Base-by-base conservation (phyloP, 2,888 invertebrate genomes). In the Artemia sp. region DNA sequence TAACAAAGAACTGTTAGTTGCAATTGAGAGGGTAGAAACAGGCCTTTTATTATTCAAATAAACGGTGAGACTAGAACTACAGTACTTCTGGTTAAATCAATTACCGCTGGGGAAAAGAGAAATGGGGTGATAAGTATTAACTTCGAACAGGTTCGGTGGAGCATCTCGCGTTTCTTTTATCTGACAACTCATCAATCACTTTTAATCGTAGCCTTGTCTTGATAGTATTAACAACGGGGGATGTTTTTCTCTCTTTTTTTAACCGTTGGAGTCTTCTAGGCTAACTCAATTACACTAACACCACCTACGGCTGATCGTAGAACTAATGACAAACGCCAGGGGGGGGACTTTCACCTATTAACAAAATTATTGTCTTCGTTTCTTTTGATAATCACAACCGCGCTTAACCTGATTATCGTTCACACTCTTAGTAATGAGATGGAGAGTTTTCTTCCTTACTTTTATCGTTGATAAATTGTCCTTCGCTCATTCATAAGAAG, bases 381-480 rank as follows among this genome's bases (percentile, higher is more conserved):
- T 58, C 64, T 58, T 58, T 58, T 58, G 64, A 58, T 10, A 58
- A 58, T 58, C 64, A 58, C 64, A 58, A 58, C 64, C 64, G 24
- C 64, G 64, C 64, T 58, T 58, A 58, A 58, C 64, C 64, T 58
- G 64, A 58, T 58, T 58, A 58, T 58, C 64, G n/a, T 58, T 58
- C 64, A 58, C 64, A 58, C 64, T 58, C 24, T 24, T 24, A n/a
- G 64, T 58, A 58, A 58, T 58, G 64, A 58, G 64, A 58, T 19
- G 64, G 24, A 58, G 38, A 38, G 38, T 38, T 38, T 38, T 38
- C 38, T 38, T 38, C 38, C 1, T 38, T 38, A 38, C 38, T 38
- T 38, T 38, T 38, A 38, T 38, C 38, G 38, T 38, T 38, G 38
- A 38, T 38, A 38, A 38, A 38, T 38, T 38, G 38, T 38, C 38